phyloP scores from a whole-genome alignment of 2,888 invertebrate species.

The Tubulanus polymorphus region DNA sequence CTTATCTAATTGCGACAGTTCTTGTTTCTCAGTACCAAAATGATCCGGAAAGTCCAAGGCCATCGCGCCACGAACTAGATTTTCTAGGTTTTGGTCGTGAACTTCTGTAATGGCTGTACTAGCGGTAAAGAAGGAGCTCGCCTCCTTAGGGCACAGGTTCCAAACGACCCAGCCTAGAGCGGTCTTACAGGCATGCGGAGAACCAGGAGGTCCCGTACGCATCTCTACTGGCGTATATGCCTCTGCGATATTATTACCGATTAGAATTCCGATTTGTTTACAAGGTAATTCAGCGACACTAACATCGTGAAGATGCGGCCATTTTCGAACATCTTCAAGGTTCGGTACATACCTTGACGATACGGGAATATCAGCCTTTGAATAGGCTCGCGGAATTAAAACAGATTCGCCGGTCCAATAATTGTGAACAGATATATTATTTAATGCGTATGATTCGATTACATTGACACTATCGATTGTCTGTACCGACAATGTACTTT shows the following conservation, averaged over 20 bases:
- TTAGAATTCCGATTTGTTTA: constrained; percentile 12
- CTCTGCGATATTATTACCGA: constrained; percentile 17
- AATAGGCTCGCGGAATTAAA: constrained; percentile 11
- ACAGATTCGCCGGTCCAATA: constrained; percentile 3
- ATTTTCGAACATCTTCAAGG: constrained; percentile 10
- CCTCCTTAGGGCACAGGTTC: no score
- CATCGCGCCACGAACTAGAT: no score
- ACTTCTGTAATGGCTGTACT: no score
- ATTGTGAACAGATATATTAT: constrained; percentile 7
- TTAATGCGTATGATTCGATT: constrained; percentile 6
- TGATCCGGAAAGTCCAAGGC: no score
- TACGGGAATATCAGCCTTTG: constrained; percentile 15
- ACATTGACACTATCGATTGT: constrained; percentile 4
- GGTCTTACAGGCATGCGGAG: constrained; percentile 17
- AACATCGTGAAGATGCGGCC: constrained; percentile 15
- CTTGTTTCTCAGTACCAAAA: no score
- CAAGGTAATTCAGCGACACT: no score
- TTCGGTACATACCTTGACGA: constrained; percentile 12
- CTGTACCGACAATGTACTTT: not conserved
- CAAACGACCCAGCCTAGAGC: constrained; percentile 16
- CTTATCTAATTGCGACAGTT: no score
- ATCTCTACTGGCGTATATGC: constrained; percentile 15
- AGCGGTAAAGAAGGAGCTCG: no score
- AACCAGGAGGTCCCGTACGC: constrained; percentile 14
- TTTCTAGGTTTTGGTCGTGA: no score